Base-by-base conservation (phyloP, 2,888 invertebrate genomes). In the Ferdinandea cuprea region DNA sequence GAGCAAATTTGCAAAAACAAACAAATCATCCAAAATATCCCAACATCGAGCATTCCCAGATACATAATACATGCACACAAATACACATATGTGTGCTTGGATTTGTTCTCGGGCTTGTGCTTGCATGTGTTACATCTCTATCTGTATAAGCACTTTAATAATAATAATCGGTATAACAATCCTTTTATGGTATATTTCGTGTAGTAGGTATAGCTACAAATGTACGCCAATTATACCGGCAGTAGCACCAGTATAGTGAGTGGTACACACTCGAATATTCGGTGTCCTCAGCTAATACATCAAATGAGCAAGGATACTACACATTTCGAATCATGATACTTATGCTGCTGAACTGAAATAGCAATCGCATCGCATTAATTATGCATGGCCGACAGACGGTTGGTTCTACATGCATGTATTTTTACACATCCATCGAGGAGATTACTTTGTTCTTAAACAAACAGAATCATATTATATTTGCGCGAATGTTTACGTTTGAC, bases 331-430 rank as follows among this genome's bases (percentile, higher is more conserved):
- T 44, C 44, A 19, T 44, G 9, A 44, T 21, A 3, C 3, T 44
- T 9, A 11, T 44, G 19, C 19, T 44, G 19, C 21, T 30, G 8
- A 15, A 25, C 25, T 25, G 25, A 25, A 50, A 50, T 50, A 50
- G 50, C 50, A 50, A 50, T 50, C 50, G 50, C 50, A 28, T 50
- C 28, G 50, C 50, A 50, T 50, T 50, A 50, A 50, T 50, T 50
- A 50, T 50, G 50, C 50, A 30, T 30, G 28, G 8, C 15, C 48
- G 50, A 50, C 30, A 30, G 15, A 50, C 28, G 30, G 15, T 15
- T 15, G 1, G 5, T 9, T 2, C 11, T 2, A 32, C n/a, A 13
- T 15, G 30, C 30, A 50, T 1, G n/a, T 3, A 32, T 2, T 32
- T 3, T 7, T 8, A 9, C 32, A 8, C 32, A 32, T 11, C 7